These are phyloP conservation scores for Diaphora mendica DNA, from an alignment of 2,888 invertebrate genomes.

Conservation along the genomic window DNA sequence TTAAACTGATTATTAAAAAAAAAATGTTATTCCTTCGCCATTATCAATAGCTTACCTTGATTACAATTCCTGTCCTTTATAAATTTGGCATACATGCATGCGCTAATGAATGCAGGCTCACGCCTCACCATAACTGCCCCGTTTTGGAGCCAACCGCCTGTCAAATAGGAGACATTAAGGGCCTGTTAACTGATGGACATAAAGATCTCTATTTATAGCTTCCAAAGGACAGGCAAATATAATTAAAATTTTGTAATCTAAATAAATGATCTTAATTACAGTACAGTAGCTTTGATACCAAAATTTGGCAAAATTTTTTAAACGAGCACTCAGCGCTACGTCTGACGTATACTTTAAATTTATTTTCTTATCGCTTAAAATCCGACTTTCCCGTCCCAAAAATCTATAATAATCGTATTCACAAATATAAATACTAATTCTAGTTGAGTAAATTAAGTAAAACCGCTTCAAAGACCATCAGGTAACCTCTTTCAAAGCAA, in stretches of 20 bases:
- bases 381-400: neutral
- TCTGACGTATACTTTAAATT: neutral
- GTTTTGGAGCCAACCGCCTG: conserved; percentile 4
- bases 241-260: neutral
- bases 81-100: conserved; percentile 7
- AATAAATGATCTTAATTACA: neutral
- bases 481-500: too few species aligned
- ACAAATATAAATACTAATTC: neutral
- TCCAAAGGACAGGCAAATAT: neutral
- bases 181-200: conserved; percentile 10
- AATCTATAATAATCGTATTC: neutral
- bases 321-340: neutral
- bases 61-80: conserved; percentile 2
- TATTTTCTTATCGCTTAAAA: neutral
- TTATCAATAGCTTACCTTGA: conserved; percentile 1
- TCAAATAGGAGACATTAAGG: neutral
- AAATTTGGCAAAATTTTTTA: neutral
- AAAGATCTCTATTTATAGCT: conserved; percentile 5
- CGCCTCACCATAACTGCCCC: conserved; percentile 5
- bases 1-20: neutral
- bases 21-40: neutral
- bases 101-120: conserved; percentile 21
- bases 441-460: too few species aligned
- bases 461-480: too few species aligned
- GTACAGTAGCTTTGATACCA: neutral